Base-by-base conservation (phyloP, 2,113 vertebrate genomes). In the Cyprinus carpio region DNA sequence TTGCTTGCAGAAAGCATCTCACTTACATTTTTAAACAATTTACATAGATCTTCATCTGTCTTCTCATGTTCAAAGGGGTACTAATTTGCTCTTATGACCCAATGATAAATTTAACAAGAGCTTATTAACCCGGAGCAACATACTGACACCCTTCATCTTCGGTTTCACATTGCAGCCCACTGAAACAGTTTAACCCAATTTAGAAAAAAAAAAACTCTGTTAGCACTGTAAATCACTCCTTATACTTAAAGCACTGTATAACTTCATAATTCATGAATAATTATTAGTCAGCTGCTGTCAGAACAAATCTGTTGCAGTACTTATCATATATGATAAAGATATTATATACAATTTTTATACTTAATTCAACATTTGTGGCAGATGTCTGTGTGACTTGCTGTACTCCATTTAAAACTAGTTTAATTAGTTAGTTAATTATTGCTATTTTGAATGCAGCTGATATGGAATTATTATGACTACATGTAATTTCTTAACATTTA, bases 91-190 rank as follows among this genome's bases (percentile, higher is more conserved):
- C 72, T 75, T 49, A 49, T 75, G 23, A 27, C 40, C 40, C 72
- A 75, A 49, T n/a, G 49, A 27, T 75, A 43, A 75, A 49, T 75
- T 75, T 75, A 75, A 75, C 72, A 46, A 49, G 69, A 40, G 40
- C n/a, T 74, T 43, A 74, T 43, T 74, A 46, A 37, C 71, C 71
- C 11, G 2, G 37, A 46, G 71, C 37, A 43, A 43, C 71, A 7
- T 11, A 40, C 71, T 74, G 71, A 46, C 37, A 74, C 71, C 37
- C 37, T 74, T 49, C 43, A 75, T 75, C 40, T 49, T 75, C 72
- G 9, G 6, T 75, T 75, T 75, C 72, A 43, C 72, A 16, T 2
- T 49, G 72, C 23, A 49, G 46, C 13, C 72, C n/a, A 75, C 7
- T 75, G 20, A 75, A 75, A 46, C 40, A 13, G 40, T 37, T 74